Percentiles rank a stretch among this genome's conserved stretches.
These are phyloP conservation scores for Thereva unica DNA, from an alignment of 2,888 invertebrate species.

Conservation along the genomic window DNA sequence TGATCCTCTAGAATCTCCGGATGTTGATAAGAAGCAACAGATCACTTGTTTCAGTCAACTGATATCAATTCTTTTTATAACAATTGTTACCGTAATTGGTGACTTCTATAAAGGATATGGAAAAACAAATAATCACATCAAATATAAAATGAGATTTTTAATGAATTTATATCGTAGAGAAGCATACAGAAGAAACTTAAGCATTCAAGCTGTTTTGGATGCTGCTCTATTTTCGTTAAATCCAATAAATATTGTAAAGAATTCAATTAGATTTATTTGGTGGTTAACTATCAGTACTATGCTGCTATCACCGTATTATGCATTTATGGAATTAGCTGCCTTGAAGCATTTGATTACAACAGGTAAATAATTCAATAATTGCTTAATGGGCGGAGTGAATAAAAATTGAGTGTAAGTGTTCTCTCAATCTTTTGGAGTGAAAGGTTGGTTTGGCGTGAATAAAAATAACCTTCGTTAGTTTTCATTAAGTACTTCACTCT, in stretches of 20 bases:
- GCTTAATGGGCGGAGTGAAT: too few species aligned
- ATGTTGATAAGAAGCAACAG: constrained; percentile 48
- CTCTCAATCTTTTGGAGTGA: too few species aligned
- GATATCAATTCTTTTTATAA: constrained; percentile 67
- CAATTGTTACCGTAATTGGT: constrained; percentile 66
- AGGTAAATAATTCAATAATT: constrained; percentile 28
- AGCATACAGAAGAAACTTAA: constrained; percentile 50
- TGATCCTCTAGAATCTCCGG: constrained; percentile 75
- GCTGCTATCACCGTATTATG: constrained; percentile 48
- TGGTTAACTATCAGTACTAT: constrained; percentile 44
- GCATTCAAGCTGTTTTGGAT: constrained; percentile 54
- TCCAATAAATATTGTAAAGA: constrained; percentile 56
- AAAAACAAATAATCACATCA: constrained; percentile 57
- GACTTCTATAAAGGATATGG: constrained; percentile 64
- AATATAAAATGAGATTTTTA: constrained; percentile 60
- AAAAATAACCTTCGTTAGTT: too few species aligned
- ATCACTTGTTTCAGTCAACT: constrained; percentile 55
- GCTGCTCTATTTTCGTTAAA: constrained; percentile 57
- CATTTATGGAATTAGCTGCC: constrained; percentile 51
- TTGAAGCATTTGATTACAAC: constrained; percentile 50
- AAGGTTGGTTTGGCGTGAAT: too few species aligned
- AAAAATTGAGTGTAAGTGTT: too few species aligned
- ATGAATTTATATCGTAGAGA: constrained; percentile 58
- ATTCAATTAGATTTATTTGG: constrained; percentile 53
- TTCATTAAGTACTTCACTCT: too few species aligned